Conservation (phyloP, 1,140 invertebrate species). For the Cyclargus thomasi region DNA sequence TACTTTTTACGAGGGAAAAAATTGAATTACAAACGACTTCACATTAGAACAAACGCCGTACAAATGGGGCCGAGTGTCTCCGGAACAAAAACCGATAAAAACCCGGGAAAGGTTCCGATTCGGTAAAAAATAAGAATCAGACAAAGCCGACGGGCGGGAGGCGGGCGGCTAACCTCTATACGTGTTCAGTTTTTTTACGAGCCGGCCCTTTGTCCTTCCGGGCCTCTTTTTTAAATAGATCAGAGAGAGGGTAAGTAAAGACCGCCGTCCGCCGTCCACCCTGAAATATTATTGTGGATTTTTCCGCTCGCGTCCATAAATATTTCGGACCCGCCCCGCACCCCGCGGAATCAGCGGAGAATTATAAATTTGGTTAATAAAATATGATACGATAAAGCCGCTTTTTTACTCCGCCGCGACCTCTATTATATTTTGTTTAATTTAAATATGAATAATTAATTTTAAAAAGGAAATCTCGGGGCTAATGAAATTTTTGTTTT, state of each 20-base stretch:
- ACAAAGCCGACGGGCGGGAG: conserved; percentile 57
- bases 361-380: conserved; percentile 75
- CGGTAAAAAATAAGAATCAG: conserved; percentile 74
- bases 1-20: conserved; percentile 47
- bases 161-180: conserved; percentile 56
- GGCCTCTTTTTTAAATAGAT: conserved; percentile 74
- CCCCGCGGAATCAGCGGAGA: conserved; percentile 56
- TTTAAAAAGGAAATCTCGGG: conserved; percentile 72
- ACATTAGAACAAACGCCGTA: conserved; percentile 64
- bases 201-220: conserved; percentile 71
- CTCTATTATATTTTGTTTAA: conserved; percentile 75
- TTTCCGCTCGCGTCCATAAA: conserved; percentile 72
- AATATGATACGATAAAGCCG: conserved; percentile 74
- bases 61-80: conserved; percentile 51
- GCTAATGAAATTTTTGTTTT: conserved; percentile 75
- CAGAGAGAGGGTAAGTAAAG: conserved; percentile 66
- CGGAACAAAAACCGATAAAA: conserved; percentile 74
- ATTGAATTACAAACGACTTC: conserved; percentile 64
- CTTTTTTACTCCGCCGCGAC: conserved; percentile 60
- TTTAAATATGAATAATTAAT: conserved; percentile 75
- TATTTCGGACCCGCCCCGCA: conserved; percentile 51
- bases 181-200: conserved; percentile 72
- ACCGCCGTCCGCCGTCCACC: conserved; percentile 61
- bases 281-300: conserved; percentile 75
- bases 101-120: conserved; percentile 64